phyloP scores from a whole-genome alignment of 2,888 invertebrate genomes.

The Lepidochitona cinerea region DNA sequence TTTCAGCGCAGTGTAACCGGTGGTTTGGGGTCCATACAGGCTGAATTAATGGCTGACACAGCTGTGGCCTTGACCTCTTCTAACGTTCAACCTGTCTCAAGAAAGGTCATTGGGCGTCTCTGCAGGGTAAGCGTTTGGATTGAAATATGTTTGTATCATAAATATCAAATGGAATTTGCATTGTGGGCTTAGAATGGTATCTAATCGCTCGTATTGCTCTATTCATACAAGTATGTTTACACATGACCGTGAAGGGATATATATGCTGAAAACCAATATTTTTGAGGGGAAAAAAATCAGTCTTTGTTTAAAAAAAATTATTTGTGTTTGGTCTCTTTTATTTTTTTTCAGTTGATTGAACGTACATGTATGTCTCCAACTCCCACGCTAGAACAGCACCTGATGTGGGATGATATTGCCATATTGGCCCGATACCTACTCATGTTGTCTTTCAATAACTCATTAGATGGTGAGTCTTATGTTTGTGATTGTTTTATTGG shows the following conservation, averaged over 20 bases:
- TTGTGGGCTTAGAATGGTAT: too few species aligned
- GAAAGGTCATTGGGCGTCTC: constrained; percentile 93
- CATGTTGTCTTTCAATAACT: constrained; percentile 99
- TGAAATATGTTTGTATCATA: too few species aligned
- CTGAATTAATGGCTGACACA: constrained; percentile 98
- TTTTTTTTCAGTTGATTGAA: constrained; percentile 78
- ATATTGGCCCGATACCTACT: constrained; percentile 94
- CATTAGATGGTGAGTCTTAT: constrained; percentile 79
- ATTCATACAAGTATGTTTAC: too few species aligned
- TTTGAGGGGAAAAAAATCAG: too few species aligned
- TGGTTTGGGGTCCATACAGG: constrained; percentile 94
- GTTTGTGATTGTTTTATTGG: too few species aligned
- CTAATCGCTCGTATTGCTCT: too few species aligned
- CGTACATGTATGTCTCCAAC: constrained; percentile 97
- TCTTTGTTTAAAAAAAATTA: too few species aligned
- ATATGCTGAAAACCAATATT: too few species aligned
- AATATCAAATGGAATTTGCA: too few species aligned
- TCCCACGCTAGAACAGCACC: constrained; percentile 86
- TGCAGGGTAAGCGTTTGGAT: constrained; percentile 78
- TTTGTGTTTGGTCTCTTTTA: too few species aligned
- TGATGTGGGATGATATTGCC: constrained; percentile 99
- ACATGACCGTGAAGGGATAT: too few species aligned
- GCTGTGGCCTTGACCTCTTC: constrained; percentile 97
- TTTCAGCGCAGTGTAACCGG: constrained; percentile 79
- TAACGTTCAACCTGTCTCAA: constrained; percentile 95